These are phyloP conservation scores for Stenichneumon culpator DNA, from an alignment of 2,888 invertebrate species.

Conservation along the genomic window DNA sequence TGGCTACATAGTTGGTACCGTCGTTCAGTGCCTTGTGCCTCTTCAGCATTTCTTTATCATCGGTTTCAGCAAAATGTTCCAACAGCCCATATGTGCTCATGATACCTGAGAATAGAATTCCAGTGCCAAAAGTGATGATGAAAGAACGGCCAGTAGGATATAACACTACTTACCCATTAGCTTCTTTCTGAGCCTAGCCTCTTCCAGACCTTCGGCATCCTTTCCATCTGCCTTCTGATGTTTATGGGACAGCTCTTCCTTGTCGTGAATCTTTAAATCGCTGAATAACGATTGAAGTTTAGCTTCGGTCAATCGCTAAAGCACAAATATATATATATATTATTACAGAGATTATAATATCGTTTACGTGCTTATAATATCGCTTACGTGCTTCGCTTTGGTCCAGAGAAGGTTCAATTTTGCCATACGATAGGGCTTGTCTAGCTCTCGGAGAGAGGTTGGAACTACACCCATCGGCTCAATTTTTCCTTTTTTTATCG, in stretches of 20 bases:
- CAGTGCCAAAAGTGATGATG: neutral
- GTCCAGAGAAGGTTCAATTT: conserved; percentile 96
- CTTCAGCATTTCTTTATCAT: conserved; percentile 87
- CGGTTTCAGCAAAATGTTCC: conserved; percentile 92
- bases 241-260: conserved; percentile 95
- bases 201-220: conserved; percentile 95
- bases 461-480: conserved; percentile 78
- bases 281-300: conserved; percentile 95
- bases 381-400: conserved; percentile 94
- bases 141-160: neutral
- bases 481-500: conserved; percentile 60
- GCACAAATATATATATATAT: neutral
- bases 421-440: conserved; percentile 95
- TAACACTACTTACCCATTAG: conserved; percentile 87
- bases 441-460: conserved; percentile 88
- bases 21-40: conserved; percentile 86
- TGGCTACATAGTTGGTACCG: conserved; percentile 85
- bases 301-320: conserved; percentile 92
- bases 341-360: neutral
- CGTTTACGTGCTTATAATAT: conserved; percentile 16
- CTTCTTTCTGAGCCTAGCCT: conserved; percentile 92
- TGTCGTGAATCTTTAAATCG: conserved; percentile 96
- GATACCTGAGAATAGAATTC: conserved; percentile 86
- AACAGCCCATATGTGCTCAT: conserved; percentile 93
- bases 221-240: conserved; percentile 92